Evolutionary conservation across 2,888 invertebrate genomes (phyloP), one percentile per base, ranked within the genome.

Genomic region (Dryocosmus kuriphilus): DNA sequence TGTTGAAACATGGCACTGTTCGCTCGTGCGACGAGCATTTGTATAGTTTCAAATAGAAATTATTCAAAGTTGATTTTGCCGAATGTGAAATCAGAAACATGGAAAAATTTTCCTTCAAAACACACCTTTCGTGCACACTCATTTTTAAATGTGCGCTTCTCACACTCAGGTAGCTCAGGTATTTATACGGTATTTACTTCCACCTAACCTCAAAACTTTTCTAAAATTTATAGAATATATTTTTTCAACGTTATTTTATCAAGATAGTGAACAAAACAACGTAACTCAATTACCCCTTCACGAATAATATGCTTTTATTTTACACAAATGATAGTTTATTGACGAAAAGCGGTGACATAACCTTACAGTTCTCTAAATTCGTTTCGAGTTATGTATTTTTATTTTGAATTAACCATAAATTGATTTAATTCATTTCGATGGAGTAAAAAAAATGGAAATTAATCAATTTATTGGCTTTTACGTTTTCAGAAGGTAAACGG

Each of bases 41-140:
- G 30, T 71, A 51, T 71, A 46, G 46, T 46, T 71, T 46, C 30
- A 46, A 51, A 71, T 30, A 71, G 51, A 71, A 46, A 27, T 51
- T 71, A 46, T 51, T 46, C 30, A 30, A 87, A 85, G 78, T 82
- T 79, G 16, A 81, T 77, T 79, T 78, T 78, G 76, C 78, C 60
- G 74, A 67, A 3, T 65, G 19, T 63, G 16, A 79, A 32, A 51
- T 16, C 62, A 1, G 62, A 71, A 32, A 11, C 51, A 8, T 78
- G 27, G 24, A 61, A 22, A 30, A 79, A 35, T 7, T 7, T 16
- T 7, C 51, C 22, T 6, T 74, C 51, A 7, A 77, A 77, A 63
- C 11, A 71, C 55, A 60, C 77, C 22, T 6, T 35, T 5, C 3
- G 55, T 7, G 79, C 63, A 3, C 75, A 71, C 71, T 35, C 57